These are phyloP conservation scores for Carterocephalus palaemon DNA, from an alignment of 2,888 invertebrate species.

Conservation along the genomic window DNA sequence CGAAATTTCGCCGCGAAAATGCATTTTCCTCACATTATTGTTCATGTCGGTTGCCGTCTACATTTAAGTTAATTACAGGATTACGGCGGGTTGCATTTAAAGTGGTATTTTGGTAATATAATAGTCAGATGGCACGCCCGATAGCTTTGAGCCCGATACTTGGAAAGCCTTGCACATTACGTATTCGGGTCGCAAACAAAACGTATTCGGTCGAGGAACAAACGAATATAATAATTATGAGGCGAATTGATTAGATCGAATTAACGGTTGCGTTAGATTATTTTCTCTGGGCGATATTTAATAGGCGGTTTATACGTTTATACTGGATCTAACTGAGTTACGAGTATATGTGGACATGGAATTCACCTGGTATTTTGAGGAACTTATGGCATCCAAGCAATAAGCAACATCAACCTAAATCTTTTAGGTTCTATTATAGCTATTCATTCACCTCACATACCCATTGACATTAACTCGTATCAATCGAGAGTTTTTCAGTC, in stretches of 20 bases:
- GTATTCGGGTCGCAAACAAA: constrained; percentile 68
- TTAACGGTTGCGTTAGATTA: constrained; percentile 52
- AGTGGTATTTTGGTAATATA: constrained; percentile 77
- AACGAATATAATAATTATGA: constrained; percentile 77
- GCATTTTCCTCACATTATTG: constrained; percentile 67
- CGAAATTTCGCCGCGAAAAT: constrained; percentile 67
- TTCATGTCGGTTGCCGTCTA: constrained; percentile 61
- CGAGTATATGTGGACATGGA: not conserved
- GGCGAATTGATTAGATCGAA: constrained; percentile 63
- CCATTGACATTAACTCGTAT: too few relatives aligned
- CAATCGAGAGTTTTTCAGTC: too few relatives aligned
- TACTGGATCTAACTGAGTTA: too few relatives aligned
- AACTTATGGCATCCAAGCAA: too few relatives aligned
- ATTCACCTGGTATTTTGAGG: not conserved
- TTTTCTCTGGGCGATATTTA: constrained; percentile 37
- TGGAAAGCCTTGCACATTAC: constrained; percentile 71
- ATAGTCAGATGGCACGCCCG: constrained; percentile 77
- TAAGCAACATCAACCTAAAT: too few relatives aligned
- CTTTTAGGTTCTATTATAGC: too few relatives aligned
- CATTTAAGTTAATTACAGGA: constrained; percentile 77
- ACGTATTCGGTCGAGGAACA: constrained; percentile 62
- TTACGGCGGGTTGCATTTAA: constrained; percentile 70
- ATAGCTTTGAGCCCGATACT: constrained; percentile 70
- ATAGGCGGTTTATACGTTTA: not conserved
- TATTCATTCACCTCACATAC: too few relatives aligned